phyloP scores from a whole-genome alignment of 2,888 invertebrate species.

The Chymomyza procnemis region DNA sequence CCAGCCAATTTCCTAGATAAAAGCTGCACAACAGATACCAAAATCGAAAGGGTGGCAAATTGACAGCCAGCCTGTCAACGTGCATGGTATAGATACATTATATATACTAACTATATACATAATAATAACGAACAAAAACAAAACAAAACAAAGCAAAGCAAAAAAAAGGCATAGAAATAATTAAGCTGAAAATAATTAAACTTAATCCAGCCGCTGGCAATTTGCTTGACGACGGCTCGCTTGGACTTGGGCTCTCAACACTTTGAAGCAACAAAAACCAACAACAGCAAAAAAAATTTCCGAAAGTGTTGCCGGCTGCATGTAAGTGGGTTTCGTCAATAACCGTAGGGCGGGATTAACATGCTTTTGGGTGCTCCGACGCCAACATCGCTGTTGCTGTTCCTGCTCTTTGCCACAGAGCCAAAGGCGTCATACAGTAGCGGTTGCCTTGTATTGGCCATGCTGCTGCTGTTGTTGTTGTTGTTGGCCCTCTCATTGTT shows the following conservation, averaged over 20 bases:
- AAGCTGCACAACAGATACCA: conserved; percentile 4
- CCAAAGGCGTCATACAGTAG: neutral
- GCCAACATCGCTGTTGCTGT: too few species aligned
- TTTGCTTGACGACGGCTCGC: neutral
- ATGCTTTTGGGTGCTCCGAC: conserved; percentile 21
- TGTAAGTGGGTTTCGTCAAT: conserved; percentile 61
- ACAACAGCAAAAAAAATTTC: conserved; percentile 11
- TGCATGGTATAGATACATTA: neutral
- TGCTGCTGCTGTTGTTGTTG: conserved; percentile 17
- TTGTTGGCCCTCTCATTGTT: neutral
- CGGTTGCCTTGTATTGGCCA: neutral
- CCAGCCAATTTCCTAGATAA: conserved; percentile 44
- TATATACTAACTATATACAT: neutral
- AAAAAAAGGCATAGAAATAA: conserved; percentile 49
- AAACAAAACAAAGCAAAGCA: too few species aligned
- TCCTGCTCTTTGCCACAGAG: neutral
- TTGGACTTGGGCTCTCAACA: neutral
- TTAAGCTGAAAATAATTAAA: conserved; percentile 65
- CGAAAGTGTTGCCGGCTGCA: conserved; percentile 1
- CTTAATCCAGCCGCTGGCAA: conserved; percentile 44
- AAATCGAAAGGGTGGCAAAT: conserved; percentile 10
- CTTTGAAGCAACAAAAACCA: conserved; percentile 10
- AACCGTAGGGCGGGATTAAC: conserved; percentile 63
- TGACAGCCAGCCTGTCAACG: conserved; percentile 49
- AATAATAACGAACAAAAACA: neutral